Evolutionary conservation across 2,113 vertebrate species (phyloP).

Genomic region (Percina caprodes): DNA sequence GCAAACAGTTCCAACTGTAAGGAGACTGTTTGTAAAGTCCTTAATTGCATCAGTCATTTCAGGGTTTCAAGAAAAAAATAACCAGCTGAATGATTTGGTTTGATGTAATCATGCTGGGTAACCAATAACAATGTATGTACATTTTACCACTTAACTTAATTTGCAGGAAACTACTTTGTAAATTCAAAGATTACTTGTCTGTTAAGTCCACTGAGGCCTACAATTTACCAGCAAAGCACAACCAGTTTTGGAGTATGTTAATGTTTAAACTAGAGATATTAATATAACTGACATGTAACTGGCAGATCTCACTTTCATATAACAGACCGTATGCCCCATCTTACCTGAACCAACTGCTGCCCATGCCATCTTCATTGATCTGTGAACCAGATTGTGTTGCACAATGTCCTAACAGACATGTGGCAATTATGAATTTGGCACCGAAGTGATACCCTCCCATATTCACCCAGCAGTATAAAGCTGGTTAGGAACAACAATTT

Average conservation of each 20-base stretch:
- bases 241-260: not conserved
- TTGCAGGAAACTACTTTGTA: not conserved
- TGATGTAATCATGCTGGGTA: not conserved
- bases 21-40: not conserved
- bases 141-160: not conserved
- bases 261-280: constrained; percentile 20
- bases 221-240: not conserved
- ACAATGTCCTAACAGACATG: constrained; percentile 63
- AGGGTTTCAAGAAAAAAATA: not conserved
- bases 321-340: not conserved
- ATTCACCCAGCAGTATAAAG: constrained; percentile 54
- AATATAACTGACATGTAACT: constrained; percentile 35
- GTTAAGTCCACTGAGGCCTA: not conserved
- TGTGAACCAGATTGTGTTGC: constrained; percentile 22
- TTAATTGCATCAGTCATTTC: not conserved
- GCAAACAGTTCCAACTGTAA: not conserved
- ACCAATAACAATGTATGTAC: not conserved
- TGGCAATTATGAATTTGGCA: constrained; percentile 42
- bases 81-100: not conserved
- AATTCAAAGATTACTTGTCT: not conserved
- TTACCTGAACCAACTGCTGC: not conserved
- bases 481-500: rapidly evolving
- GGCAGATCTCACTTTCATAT: not conserved
- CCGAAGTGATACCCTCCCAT: constrained; percentile 51
- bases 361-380: constrained; percentile 28